Base-by-base conservation (phyloP, 2,113 vertebrate genomes). In the Eclectus roratus region DNA sequence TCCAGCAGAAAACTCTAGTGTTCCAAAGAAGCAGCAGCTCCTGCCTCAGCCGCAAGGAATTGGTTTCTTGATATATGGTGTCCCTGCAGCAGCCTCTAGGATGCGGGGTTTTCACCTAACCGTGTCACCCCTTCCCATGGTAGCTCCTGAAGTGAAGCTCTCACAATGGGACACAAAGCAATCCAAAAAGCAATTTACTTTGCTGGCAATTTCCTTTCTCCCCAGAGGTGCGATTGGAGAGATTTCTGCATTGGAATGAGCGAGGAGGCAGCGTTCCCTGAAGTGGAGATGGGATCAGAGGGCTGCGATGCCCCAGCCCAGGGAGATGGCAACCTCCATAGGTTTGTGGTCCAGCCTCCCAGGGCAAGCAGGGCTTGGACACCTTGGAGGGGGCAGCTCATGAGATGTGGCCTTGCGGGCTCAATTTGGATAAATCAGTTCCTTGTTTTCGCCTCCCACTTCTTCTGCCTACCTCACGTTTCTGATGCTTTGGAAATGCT, bases 141-240 rank as follows among this genome's bases (percentile, higher is more conserved):
- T 64, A 95, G 46, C 55, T 95, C 63, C 88, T 72, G 52, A 85
- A 94, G 86, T 25, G 76, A 90, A 81, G 85, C 68, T 90, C 85
- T 93, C 84, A 83, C 77, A 93, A 85, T 6, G 43, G 92, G 89
- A 85, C 87, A 89, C 93, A 96, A 95, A 92, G 47, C 93, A 96
- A 92, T 93, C 91, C 85, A 88, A 95, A 97, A 95, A 96, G 71
- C 90, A 97, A 95, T 95, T 97, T 94, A 27, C 91, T 95, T 83
- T 61, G 50, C 96, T 44, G 70, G 90, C 63, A 80, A 89, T 89
- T 91, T 90, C 55, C 33, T 58, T 52, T 93, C 50, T 73, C 65
- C 76, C 91, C 69, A 91, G 81, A 93, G 92, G n/a, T 80, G 39
- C 9, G 6, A 71, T 29, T 0, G 4, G 82, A 93, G 92, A 78